Conservation (phyloP, 2,113 vertebrate genomes). For the Pelecanus crispus region DNA sequence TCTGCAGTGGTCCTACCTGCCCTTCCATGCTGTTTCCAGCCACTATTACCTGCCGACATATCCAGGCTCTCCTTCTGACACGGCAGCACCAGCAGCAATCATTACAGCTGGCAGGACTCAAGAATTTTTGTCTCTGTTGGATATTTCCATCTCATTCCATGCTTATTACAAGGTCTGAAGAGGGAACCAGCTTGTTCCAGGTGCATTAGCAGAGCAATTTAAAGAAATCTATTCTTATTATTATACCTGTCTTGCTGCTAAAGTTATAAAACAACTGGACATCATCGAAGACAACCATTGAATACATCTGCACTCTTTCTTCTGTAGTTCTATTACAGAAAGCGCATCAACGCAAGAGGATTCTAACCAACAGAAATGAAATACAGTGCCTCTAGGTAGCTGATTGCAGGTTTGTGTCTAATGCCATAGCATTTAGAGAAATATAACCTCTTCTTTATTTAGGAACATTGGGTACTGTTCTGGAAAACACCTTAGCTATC, state of each 20-base stretch:
- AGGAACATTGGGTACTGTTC: background rate
- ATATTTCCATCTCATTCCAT: background rate
- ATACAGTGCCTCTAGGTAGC: background rate
- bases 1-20: background rate
- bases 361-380: background rate
- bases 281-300: background rate
- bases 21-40: background rate
- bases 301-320: background rate
- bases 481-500: background rate
- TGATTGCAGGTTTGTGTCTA: background rate
- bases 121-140: background rate
- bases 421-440: background rate
- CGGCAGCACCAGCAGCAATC: background rate
- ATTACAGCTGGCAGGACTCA: background rate
- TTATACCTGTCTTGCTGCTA: background rate
- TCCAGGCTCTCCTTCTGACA: background rate
- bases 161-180: background rate
- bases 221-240: background rate
- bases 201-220: background rate
- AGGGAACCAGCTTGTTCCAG: background rate
- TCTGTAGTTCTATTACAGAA: background rate
- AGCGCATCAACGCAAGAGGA: background rate
- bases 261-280: background rate
- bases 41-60: background rate
- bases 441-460: background rate